Percentiles rank a stretch among this genome's conserved stretches.
Conservation (phyloP, 2,113 vertebrate species). For the Chloropsis cyanopogon region DNA sequence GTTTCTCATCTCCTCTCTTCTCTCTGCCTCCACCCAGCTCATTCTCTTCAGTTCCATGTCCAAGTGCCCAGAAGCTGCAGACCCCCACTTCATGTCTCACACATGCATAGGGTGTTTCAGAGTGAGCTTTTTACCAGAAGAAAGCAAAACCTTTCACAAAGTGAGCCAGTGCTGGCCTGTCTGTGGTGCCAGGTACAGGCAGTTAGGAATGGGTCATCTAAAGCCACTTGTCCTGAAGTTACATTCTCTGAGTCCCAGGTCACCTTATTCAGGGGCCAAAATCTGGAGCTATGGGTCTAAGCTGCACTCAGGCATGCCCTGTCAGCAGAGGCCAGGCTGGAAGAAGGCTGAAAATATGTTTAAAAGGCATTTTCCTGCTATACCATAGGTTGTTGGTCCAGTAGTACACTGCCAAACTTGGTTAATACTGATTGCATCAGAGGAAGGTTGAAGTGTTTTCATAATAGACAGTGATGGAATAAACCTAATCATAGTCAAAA, state of each 20-base stretch:
- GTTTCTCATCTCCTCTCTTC: neutral
- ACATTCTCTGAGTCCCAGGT: neutral
- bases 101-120: neutral
- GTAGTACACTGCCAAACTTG: neutral
- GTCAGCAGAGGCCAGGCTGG: neutral
- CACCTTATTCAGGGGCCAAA: neutral
- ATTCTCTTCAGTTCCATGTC: neutral
- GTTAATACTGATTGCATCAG: neutral
- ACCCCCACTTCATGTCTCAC: neutral
- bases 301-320: neutral
- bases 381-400: neutral
- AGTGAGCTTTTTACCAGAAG: neutral
- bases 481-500: neutral
- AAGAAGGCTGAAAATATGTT: neutral
- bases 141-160: neutral
- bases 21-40: neutral
- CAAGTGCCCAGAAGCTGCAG: neutral
- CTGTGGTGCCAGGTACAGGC: neutral
- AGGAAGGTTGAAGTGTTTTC: neutral
- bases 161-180: neutral
- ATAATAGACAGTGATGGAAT: neutral
- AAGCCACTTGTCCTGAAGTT: neutral
- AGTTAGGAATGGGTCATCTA: neutral
- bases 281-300: neutral
- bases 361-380: neutral